phyloP scores from a whole-genome alignment of 2,113 vertebrate genomes.

The Chlorodrepanis virens region DNA sequence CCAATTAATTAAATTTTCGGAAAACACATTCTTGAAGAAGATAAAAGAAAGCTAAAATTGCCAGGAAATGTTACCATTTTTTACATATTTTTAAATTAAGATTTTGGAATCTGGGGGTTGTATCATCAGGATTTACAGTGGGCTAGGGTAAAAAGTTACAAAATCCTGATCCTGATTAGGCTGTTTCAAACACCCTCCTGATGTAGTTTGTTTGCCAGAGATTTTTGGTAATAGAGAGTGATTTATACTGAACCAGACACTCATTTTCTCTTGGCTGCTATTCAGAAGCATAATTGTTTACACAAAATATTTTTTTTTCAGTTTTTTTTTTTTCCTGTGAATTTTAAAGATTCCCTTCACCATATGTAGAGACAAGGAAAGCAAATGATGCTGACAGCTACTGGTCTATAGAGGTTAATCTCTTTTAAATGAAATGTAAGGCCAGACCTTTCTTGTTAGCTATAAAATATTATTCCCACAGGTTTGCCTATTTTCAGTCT shows the following conservation, averaged over 20 bases:
- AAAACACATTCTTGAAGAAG: not conserved
- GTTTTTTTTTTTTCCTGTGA: not conserved
- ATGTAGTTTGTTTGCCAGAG: not conserved
- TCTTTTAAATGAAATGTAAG: not conserved
- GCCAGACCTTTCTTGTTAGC: conserved; percentile 41
- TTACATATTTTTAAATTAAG: not conserved
- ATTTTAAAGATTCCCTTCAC: not conserved
- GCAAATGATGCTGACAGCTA: not conserved
- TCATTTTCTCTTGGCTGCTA: conserved; percentile 2
- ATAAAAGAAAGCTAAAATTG: not conserved
- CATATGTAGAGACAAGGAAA: not conserved
- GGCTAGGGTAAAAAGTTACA: not conserved
- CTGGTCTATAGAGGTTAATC: conserved; percentile 34
- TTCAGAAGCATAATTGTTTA: conserved; percentile 8
- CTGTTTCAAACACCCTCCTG: not conserved
- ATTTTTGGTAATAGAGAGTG: not conserved
- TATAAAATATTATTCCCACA: conserved; percentile 12
- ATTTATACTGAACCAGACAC: not conserved
- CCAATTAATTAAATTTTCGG: not conserved
- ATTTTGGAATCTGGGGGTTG: not conserved
- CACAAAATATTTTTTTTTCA: not conserved
- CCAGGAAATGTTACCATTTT: not conserved
- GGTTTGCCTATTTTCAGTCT: conserved; percentile 26
- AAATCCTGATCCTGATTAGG: not conserved
- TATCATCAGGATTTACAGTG: not conserved